Percentiles rank a stretch among this genome's conserved stretches.
Evolutionary conservation across 2,888 invertebrate genomes (phyloP).

Genomic region (Heliconius aoede): DNA sequence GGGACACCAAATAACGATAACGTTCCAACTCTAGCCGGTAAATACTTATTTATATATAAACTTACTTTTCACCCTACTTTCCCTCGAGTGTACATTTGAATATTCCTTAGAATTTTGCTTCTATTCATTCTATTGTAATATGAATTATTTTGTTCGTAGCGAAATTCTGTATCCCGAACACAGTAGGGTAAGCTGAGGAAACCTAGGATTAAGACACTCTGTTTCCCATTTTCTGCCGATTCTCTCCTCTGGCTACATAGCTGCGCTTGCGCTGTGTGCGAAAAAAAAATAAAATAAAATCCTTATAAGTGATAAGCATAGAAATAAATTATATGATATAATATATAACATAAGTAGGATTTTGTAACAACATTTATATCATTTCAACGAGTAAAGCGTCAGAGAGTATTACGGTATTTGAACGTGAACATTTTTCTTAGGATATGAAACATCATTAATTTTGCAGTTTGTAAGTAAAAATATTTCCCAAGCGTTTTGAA

Average conservation of each 20-base stretch:
- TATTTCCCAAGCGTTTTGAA: slow-evolving; percentile 13
- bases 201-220: too few relatives aligned
- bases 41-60: slow-evolving; percentile 23
- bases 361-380: slow-evolving; percentile 6
- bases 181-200: too few relatives aligned
- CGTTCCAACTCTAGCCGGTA: background rate
- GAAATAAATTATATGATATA: background rate
- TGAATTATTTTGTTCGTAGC: background rate
- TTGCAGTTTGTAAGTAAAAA: slow-evolving; percentile 2
- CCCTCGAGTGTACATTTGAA: background rate
- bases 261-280: too few relatives aligned
- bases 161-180: too few relatives aligned
- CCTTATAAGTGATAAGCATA: background rate
- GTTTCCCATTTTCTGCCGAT: too few relatives aligned
- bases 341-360: background rate
- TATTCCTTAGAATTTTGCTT: background rate
- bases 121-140: background rate
- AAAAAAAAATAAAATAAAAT: too few relatives aligned
- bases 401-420: slow-evolving; percentile 13
- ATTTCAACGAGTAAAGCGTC: slow-evolving; percentile 13
- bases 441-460: slow-evolving; percentile 21
- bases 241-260: too few relatives aligned
- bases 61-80: background rate
- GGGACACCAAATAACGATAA: slow-evolving; percentile 10
- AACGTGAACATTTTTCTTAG: slow-evolving; percentile 11